phyloP scores from a whole-genome alignment of 1,140 invertebrate species.

The Drosophila teissieri region DNA sequence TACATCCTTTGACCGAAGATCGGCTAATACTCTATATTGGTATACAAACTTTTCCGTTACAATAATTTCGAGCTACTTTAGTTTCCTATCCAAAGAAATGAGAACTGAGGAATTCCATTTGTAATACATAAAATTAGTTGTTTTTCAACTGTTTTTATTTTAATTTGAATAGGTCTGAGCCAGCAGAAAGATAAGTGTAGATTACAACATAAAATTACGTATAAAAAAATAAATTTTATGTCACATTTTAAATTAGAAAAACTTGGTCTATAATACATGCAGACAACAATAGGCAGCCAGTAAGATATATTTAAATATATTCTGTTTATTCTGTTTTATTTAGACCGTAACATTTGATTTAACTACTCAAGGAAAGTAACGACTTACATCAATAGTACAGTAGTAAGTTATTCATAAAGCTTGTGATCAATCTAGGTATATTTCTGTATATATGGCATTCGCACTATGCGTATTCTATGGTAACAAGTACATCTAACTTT shows the following conservation, averaged over 20 bases:
- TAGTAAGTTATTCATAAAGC: conserved; percentile 45
- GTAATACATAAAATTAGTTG: no score
- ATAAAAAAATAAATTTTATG: no score
- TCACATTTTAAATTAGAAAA: no score
- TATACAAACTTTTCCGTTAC: conserved; percentile 35
- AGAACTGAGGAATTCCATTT: no score
- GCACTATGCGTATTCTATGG: conserved; percentile 38
- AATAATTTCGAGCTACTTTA: neutral
- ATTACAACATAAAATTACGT: no score
- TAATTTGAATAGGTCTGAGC: no score
- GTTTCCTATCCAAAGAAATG: no score
- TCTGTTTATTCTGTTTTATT: conserved; percentile 38
- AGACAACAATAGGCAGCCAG: conserved; percentile 15
- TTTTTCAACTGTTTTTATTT: no score
- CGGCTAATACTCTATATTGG: conserved; percentile 48
- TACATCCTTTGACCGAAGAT: conserved; percentile 20
- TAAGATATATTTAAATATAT: conserved; percentile 10
- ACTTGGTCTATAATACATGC: neutral
- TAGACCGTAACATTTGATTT: conserved; percentile 36
- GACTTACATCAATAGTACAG: conserved; percentile 43
- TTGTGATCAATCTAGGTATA: conserved; percentile 39
- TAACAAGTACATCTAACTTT: conserved; percentile 32
- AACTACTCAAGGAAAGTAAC: conserved; percentile 44
- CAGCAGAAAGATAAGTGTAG: no score
- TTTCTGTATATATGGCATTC: conserved; percentile 44